These are phyloP conservation scores for Ctenochaetus hawaiiensis DNA, from an alignment of 2,797 vertebrate genomes.

Conservation along the genomic window DNA sequence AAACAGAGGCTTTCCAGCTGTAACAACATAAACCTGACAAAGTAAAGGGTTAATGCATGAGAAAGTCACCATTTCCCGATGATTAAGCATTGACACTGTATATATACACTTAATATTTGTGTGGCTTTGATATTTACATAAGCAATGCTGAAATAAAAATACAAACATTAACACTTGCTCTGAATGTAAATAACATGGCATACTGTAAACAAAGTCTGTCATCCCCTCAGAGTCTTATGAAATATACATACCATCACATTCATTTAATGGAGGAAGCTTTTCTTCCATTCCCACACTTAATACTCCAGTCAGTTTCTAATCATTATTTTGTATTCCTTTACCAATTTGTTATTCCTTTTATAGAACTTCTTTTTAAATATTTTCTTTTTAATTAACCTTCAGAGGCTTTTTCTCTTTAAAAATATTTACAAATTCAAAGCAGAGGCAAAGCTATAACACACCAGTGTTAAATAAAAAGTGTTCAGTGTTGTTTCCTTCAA, in stretches of 20 bases:
- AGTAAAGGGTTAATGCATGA: slow-evolving; percentile 37
- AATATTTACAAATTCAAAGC: slow-evolving; percentile 33
- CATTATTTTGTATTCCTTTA: slow-evolving; percentile 57
- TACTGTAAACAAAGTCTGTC: slow-evolving; percentile 73
- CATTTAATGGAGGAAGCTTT: slow-evolving; percentile 20
- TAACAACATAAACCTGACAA: slow-evolving; percentile 57
- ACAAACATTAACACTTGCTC: slow-evolving; percentile 30
- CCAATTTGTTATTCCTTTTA: slow-evolving; percentile 3
- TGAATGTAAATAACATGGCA: slow-evolving; percentile 47
- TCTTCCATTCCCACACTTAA: slow-evolving; percentile 8
- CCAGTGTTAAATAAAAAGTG: slow-evolving; percentile 39
- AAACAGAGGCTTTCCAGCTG: slow-evolving; percentile 47
- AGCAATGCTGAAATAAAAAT: slow-evolving; percentile 26
- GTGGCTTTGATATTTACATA: slow-evolving; percentile 50
- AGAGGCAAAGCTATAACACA: slow-evolving; percentile 59
- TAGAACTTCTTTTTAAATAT: slow-evolving; percentile 18
- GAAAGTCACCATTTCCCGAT: slow-evolving; percentile 24
- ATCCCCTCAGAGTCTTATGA: slow-evolving; percentile 51
- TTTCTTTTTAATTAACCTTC: slow-evolving; percentile 22
- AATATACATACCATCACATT: slow-evolving; percentile 62
- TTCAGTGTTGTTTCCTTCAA: slow-evolving; percentile 28
- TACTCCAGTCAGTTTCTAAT: slow-evolving; percentile 37
- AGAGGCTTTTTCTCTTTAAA: slow-evolving; percentile 55
- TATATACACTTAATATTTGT: slow-evolving; percentile 18
- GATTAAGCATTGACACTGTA: slow-evolving; percentile 24